Evolutionary conservation across 1,140 invertebrate genomes (phyloP).

Genomic region (Plodia interpunctella): DNA sequence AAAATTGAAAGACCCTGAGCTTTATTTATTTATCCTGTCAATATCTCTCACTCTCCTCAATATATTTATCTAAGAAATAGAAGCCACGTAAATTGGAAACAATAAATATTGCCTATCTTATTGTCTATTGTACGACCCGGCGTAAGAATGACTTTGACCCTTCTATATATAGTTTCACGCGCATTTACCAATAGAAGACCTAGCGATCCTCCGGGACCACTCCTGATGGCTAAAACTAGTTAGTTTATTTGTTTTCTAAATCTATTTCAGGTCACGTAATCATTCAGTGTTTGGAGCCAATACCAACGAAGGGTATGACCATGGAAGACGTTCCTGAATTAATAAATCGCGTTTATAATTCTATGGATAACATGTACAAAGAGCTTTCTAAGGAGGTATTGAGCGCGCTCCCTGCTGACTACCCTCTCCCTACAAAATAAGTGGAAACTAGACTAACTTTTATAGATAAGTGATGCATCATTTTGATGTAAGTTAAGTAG

Average conservation of each 20-base stretch:
- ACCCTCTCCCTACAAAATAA: conserved; percentile 49
- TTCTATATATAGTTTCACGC: too few relatives aligned
- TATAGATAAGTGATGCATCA: neutral
- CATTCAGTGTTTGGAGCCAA: conserved; percentile 87
- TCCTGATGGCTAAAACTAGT: neutral
- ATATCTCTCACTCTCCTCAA: too few relatives aligned
- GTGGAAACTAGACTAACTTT: conserved; percentile 27
- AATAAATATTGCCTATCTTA: too few relatives aligned
- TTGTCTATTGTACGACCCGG: too few relatives aligned
- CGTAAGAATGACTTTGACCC: too few relatives aligned
- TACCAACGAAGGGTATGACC: conserved; percentile 85
- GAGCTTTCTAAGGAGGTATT: conserved; percentile 82
- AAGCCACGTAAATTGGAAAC: too few relatives aligned
- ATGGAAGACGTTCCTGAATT: conserved; percentile 85
- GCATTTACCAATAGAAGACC: too few relatives aligned
- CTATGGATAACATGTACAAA: conserved; percentile 83
- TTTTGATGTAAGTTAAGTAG: conserved; percentile 4
- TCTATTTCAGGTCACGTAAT: conserved; percentile 84
- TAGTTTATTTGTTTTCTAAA: neutral
- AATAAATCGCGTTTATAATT: conserved; percentile 80
- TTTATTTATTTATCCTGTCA: too few relatives aligned
- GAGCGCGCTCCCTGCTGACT: conserved; percentile 59
- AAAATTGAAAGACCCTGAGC: too few relatives aligned
- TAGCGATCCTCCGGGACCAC: neutral
- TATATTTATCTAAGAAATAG: too few relatives aligned